These are phyloP conservation scores for Eulemur rubriventer DNA, from an alignment of 2,797 vertebrate genomes.

Conservation along the genomic window DNA sequence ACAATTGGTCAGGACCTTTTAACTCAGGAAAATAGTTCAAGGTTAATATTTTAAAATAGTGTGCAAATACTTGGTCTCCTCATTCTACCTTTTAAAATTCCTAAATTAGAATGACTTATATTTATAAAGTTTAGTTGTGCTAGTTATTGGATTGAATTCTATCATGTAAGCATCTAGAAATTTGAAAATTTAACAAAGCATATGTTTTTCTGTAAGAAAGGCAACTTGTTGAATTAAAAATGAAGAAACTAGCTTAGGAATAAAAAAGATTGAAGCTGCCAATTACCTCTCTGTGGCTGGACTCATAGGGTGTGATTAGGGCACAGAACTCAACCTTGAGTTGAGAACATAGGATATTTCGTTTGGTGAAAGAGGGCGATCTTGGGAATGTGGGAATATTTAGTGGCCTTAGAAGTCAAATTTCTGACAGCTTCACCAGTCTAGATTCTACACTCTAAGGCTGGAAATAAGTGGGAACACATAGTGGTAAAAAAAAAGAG, in stretches of 20 bases:
- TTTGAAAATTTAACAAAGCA: slow-evolving; percentile 34
- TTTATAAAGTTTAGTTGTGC: slow-evolving; percentile 40
- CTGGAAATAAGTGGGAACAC: background rate
- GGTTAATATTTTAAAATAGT: slow-evolving; percentile 10
- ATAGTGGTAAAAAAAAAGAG: background rate
- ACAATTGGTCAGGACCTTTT: background rate
- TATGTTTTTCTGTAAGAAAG: background rate
- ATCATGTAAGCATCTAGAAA: background rate
- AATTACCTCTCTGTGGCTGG: background rate
- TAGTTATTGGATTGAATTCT: slow-evolving; percentile 1
- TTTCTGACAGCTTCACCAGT: background rate
- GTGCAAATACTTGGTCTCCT: background rate
- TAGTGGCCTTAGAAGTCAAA: background rate
- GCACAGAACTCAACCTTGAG: background rate
- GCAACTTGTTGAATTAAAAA: slow-evolving; percentile 32
- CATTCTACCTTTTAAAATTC: slow-evolving; percentile 30
- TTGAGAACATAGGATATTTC: background rate
- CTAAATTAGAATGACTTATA: slow-evolving; percentile 8
- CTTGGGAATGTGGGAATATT: background rate
- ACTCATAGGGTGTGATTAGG: background rate
- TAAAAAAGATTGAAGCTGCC: background rate
- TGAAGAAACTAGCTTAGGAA: background rate
- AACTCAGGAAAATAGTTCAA: background rate
- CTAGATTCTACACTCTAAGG: background rate
- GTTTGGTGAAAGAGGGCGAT: background rate